Percentiles rank a stretch among this genome's conserved stretches.
Conservation (phyloP, 2,888 invertebrate species). For the Rotaria sp. region DNA sequence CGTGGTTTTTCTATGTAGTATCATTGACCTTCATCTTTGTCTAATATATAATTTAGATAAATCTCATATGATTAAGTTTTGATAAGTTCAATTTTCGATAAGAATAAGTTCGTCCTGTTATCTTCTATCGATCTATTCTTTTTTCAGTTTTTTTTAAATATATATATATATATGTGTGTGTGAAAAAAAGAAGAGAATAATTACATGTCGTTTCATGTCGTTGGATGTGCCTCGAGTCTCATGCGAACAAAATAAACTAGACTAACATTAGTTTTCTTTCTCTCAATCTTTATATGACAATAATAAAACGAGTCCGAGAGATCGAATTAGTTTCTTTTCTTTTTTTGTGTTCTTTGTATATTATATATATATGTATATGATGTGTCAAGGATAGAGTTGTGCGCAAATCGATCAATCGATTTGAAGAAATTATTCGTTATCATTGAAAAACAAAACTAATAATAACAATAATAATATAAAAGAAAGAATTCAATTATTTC, state of each 20-base stretch:
- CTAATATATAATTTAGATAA: background rate
- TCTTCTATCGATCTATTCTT: background rate
- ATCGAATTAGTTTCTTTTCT: background rate
- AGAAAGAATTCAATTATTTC: background rate
- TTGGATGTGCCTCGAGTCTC: background rate
- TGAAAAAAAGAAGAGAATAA: background rate
- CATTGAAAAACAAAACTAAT: too few species aligned
- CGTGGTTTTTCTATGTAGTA: background rate
- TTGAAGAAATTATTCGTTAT: background rate
- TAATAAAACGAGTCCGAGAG: background rate
- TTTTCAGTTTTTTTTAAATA: background rate
- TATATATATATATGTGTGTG: background rate
- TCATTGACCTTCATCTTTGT: background rate
- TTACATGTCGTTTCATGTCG: background rate
- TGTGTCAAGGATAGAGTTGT: background rate
- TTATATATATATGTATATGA: background rate
- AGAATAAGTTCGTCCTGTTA: background rate
- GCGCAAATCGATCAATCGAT: background rate
- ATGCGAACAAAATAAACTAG: background rate
- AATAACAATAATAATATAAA: too few species aligned
- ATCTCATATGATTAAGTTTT: background rate
- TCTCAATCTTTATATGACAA: background rate
- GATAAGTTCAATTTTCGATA: background rate
- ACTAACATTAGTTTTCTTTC: background rate
- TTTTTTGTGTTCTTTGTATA: background rate